These are phyloP conservation scores for Carassius carassius DNA, from an alignment of 2,113 vertebrate genomes.

Conservation along the genomic window DNA sequence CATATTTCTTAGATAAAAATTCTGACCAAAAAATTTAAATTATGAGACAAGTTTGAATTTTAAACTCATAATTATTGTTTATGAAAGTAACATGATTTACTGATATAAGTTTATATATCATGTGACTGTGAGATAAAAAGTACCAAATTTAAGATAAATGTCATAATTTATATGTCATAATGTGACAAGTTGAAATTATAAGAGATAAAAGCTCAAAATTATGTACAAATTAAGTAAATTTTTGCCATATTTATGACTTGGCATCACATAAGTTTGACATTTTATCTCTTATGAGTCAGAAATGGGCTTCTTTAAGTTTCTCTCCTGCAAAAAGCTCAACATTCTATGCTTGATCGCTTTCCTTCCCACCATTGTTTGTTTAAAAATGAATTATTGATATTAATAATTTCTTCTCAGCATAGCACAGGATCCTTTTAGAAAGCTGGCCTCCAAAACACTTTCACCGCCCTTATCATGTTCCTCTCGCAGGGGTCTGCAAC, in stretches of 20 bases:
- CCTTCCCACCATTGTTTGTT: neutral
- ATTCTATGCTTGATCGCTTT: neutral
- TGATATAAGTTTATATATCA: neutral
- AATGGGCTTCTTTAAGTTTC: neutral
- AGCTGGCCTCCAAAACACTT: slow-evolving; percentile 54
- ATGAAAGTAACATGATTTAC: neutral
- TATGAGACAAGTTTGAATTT: neutral
- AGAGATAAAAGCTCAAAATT: neutral
- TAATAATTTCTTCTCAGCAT: slow-evolving; percentile 41
- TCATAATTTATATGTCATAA: neutral
- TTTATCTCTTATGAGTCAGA: neutral
- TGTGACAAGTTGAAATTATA: neutral
- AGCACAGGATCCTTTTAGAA: slow-evolving; percentile 34
- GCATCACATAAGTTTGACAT: neutral
- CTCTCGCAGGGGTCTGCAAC: slow-evolving; percentile 59
- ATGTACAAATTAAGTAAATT: neutral
- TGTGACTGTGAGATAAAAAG: neutral
- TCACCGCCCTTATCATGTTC: slow-evolving; percentile 66
- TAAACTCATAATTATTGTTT: neutral
- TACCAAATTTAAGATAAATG: neutral
- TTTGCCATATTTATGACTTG: neutral
- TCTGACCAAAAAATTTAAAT: too few species aligned
- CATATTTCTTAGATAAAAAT: too few species aligned
- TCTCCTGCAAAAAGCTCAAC: neutral
- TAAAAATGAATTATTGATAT: slow-evolving; percentile 39